Evolutionary conservation across 2,888 invertebrate genomes (phyloP).

Genomic region (Ectropis crepuscularia): DNA sequence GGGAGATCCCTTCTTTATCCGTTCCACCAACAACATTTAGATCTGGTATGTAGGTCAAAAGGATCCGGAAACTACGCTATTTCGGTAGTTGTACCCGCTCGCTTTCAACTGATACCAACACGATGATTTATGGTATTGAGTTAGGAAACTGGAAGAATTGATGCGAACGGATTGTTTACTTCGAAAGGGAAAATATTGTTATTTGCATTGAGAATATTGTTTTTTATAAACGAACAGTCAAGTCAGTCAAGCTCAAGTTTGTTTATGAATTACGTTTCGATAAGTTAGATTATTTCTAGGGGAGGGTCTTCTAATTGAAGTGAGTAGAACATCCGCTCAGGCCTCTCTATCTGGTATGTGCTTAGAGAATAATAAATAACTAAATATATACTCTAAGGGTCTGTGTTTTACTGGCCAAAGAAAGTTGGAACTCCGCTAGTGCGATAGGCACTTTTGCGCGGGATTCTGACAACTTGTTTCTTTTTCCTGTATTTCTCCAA

Average conservation of each 20-base stretch:
- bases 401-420: no score
- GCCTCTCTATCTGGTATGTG: no score
- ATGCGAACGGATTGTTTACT: slow-evolving; percentile 26
- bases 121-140: slow-evolving; percentile 49
- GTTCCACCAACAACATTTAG: slow-evolving; percentile 21
- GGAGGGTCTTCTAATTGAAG: neutral
- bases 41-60: slow-evolving; percentile 46
- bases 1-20: slow-evolving; percentile 1
- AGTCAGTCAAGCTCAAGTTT: neutral
- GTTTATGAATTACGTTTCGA: neutral
- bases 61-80: slow-evolving; percentile 40
- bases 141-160: slow-evolving; percentile 34
- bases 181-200: slow-evolving; percentile 12
- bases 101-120: slow-evolving; percentile 44
- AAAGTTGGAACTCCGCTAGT: no score
- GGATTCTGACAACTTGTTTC: no score
- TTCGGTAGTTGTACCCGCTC: slow-evolving; percentile 43
- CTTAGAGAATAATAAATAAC: no score
- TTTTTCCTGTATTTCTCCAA: no score
- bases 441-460: no score
- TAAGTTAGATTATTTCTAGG: neutral
- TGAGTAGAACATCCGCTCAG: no score
- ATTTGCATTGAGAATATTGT: slow-evolving; percentile 22
- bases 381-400: no score
- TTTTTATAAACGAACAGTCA: neutral